phyloP scores from a whole-genome alignment of 1,140 invertebrate species.

The Dendrolimus kikuchii region DNA sequence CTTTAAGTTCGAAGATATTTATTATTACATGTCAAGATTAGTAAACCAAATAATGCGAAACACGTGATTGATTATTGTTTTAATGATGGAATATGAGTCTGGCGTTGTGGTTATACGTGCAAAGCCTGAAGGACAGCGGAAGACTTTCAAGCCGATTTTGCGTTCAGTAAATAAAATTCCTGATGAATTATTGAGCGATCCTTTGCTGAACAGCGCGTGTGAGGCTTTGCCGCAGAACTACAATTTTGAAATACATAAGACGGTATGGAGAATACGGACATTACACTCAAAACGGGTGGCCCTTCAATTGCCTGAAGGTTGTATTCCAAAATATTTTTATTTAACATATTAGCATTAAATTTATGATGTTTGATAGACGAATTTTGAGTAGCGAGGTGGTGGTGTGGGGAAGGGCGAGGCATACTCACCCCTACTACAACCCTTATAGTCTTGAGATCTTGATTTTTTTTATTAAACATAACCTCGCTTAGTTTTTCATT shows the following conservation, averaged over 20 bases:
- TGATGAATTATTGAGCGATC: constrained; percentile 86
- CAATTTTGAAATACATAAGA: constrained; percentile 99
- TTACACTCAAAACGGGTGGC: constrained; percentile 90
- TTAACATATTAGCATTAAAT: neutral
- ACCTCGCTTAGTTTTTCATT: too few relatives aligned
- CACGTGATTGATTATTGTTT: constrained; percentile 1
- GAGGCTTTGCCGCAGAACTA: constrained; percentile 92
- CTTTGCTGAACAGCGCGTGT: constrained; percentile 81
- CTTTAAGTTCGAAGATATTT: too few relatives aligned
- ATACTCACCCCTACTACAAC: too few relatives aligned
- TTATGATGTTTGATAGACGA: too few relatives aligned
- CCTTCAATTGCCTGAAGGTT: constrained; percentile 97
- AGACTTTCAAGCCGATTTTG: constrained; percentile 82
- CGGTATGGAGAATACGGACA: constrained; percentile 95
- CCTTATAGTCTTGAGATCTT: too few relatives aligned
- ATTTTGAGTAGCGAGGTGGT: too few relatives aligned
- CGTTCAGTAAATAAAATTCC: constrained; percentile 86
- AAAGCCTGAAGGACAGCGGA: constrained; percentile 83
- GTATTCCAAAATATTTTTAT: constrained; percentile 6
- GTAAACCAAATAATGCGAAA: too few relatives aligned
- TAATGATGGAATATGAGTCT: constrained; percentile 51
- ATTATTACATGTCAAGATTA: too few relatives aligned
- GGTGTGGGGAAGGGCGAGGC: too few relatives aligned
- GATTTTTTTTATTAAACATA: too few relatives aligned
- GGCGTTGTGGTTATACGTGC: constrained; percentile 80